Evolutionary conservation across 92 coral and sea anemone species (phyloP).

Genomic region (Phymanthus crucifer): DNA sequence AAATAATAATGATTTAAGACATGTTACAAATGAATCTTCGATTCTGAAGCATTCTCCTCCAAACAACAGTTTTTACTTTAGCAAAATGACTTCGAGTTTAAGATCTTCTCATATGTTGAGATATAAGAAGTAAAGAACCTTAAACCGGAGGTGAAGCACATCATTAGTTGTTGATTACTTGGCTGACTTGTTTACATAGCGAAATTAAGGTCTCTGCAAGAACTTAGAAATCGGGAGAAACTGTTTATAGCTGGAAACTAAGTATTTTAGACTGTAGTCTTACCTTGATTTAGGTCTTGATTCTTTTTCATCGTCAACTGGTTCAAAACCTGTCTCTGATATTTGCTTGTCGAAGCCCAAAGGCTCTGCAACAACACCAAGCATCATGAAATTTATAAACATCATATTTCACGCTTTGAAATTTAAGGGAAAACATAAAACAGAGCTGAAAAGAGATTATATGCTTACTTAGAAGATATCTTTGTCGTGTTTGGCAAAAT

Average conservation of each 20-base stretch:
- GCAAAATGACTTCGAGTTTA: not conserved
- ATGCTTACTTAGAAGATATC: conserved; percentile 84
- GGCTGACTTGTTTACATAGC: not conserved
- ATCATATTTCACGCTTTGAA: not conserved
- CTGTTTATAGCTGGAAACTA: not conserved
- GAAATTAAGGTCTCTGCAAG: not conserved
- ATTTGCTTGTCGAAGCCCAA: conserved; percentile 77
- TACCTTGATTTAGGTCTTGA: conserved; percentile 61
- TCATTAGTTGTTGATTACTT: not conserved
- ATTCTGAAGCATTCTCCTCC: too few species aligned
- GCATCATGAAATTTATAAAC: conserved; percentile 8
- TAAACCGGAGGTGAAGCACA: too few species aligned
- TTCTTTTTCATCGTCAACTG: conserved; percentile 51
- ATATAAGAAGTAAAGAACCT: too few species aligned
- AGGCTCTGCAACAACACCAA: conserved; percentile 69
- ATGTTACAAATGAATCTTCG: too few species aligned
- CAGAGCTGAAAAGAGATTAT: not conserved
- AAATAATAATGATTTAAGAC: too few species aligned
- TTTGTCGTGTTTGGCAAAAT: conserved; percentile 87
- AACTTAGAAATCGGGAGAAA: not conserved
- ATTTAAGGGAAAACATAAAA: not conserved
- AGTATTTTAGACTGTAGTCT: not conserved
- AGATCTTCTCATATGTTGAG: too few species aligned
- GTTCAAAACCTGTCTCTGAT: conserved; percentile 63
- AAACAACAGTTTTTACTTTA: not conserved